Percentiles rank a stretch among this genome's conserved stretches.
Evolutionary conservation across 2,797 vertebrate genomes (phyloP).

Genomic region (Lepidocolaptes lacrymiger): DNA sequence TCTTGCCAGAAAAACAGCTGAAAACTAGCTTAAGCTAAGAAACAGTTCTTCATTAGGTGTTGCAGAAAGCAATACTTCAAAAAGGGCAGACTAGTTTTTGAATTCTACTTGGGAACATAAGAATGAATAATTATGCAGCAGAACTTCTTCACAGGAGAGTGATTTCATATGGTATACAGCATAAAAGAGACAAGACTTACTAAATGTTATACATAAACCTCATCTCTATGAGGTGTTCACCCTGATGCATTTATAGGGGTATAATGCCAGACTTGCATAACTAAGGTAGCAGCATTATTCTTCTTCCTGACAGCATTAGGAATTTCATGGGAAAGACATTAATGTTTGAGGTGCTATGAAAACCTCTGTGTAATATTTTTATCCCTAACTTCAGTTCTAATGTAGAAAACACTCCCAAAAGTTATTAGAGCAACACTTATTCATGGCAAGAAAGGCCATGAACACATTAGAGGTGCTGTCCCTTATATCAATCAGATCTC

Average conservation of each 20-base stretch:
- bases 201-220: not conserved
- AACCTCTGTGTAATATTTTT: not conserved
- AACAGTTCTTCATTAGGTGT: not conserved
- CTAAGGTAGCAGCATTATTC: not conserved
- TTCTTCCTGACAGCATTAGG: not conserved
- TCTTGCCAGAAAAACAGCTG: not conserved
- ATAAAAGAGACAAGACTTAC: not conserved
- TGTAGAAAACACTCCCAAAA: not conserved
- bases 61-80: not conserved
- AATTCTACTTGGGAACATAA: not conserved
- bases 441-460: not conserved
- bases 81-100: not conserved
- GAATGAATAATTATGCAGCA: not conserved
- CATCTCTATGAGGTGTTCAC: not conserved
- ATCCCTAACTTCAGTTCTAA: not conserved
- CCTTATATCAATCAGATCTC: not conserved
- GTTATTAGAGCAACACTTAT: not conserved
- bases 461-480: not conserved
- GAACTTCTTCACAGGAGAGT: not conserved
- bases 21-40: not conserved
- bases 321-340: not conserved
- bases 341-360: not conserved
- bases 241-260: not conserved
- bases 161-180: accelerated
- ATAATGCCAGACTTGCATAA: not conserved